Evolutionary conservation across 2,888 invertebrate species (phyloP), one percentile per base, ranked within the genome.

Genomic region (Epirrhoe tristata): DNA sequence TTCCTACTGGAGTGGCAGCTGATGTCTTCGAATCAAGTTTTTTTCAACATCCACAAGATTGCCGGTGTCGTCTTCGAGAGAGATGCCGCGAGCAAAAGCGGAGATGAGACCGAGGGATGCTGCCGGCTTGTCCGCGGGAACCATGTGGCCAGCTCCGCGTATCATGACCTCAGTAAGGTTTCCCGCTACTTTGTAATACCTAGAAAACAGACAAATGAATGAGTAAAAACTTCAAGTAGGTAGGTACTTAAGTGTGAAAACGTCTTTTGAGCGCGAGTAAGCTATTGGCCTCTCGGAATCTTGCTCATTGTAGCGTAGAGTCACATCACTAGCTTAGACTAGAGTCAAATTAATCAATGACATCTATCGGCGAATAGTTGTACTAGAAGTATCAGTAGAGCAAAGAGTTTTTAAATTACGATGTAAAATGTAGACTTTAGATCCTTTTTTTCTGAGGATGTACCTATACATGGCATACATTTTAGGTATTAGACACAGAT

Each of bases 141-240:
- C 95, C 94, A 96, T 95, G 80, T 96, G 96, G 0, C 96, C 96
- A 0, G 96, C 95, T 54, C 95, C 94, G 17, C 95, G 88, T 8
- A 96, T 88, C 84, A 95, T 88, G 10, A 95, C 93, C 76, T 95
- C 95, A 0, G 93, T 94, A 46, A 96, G 89, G 72, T 95, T 95
- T 0, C 91, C 93, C 0, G 93, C 94, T 50, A 85, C 88, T 79
- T 94, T 95, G 64, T 93, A 93, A 77, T 95, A 95, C 12, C 95
- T 95, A 72, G 0, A 56, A 54, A 51, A 10, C 7, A 54, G 36
- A 8, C 36, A 56, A 60, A 14, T 14, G 4, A 3, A 5, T 46
- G 14, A 12, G 10, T 10, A 39, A 39, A 39, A 39, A 39, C 10
- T 10, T 7, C 10, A 39, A 10, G 34, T 34, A 34, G 34, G 32